A percentile compares a stretch with the other conserved stretches of the same genome.
phyloP scores from a whole-genome alignment of 2,888 invertebrate genomes.

The Mythimna lalbum region DNA sequence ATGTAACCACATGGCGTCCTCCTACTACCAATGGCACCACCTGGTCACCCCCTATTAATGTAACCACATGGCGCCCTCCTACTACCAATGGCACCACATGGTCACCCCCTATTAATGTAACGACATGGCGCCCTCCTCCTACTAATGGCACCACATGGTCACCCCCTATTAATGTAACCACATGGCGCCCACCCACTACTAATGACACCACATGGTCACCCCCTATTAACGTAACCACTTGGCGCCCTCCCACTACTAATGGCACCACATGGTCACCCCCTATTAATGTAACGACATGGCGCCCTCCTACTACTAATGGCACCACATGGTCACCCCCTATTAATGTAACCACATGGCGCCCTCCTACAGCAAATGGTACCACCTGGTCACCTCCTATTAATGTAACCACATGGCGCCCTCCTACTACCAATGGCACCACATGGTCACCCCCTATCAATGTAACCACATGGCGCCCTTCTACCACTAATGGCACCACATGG shows the following conservation, averaged over 20 bases:
- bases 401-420: background rate
- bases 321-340: background rate
- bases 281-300: too few species aligned
- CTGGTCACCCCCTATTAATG: too few species aligned
- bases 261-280: too few species aligned
- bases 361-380: background rate
- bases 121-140: background rate
- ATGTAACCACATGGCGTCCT: too few species aligned
- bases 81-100: background rate
- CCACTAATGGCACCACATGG: slow-evolving; percentile 2
- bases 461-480: background rate
- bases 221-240: too few species aligned
- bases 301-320: background rate
- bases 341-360: slow-evolving; percentile 3
- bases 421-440: background rate
- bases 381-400: background rate
- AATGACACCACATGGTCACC: background rate
- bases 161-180: background rate
- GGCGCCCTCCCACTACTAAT: too few species aligned
- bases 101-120: background rate
- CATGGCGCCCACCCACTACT: background rate
- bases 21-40: too few species aligned
- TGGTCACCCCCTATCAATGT: background rate
- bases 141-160: slow-evolving; percentile 8
- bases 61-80: background rate